A percentile compares a stretch with the other conserved stretches of the same genome.
These are phyloP conservation scores for Notodonta ziczac DNA, from an alignment of 2,888 invertebrate species.

Conservation along the genomic window DNA sequence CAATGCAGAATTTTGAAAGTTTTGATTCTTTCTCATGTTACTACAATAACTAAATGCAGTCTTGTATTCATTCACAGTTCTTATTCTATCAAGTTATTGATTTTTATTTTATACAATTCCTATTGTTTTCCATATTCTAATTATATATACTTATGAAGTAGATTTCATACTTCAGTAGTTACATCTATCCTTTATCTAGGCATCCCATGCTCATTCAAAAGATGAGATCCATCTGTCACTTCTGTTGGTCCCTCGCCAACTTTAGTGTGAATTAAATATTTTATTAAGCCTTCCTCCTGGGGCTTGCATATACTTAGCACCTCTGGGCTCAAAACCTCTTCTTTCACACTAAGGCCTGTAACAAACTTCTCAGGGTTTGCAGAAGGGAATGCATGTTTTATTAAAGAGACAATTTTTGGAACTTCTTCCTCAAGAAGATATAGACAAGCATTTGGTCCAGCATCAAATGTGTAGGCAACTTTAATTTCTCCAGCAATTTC, in stretches of 20 bases:
- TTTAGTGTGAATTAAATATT: slow-evolving; percentile 93
- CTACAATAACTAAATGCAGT: too few species aligned
- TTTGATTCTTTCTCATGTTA: too few species aligned
- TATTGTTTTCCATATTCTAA: too few species aligned
- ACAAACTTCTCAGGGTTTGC: slow-evolving; percentile 64
- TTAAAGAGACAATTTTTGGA: slow-evolving; percentile 86
- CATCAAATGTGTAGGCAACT: slow-evolving; percentile 99
- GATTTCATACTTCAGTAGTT: too few species aligned
- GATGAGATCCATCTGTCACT: slow-evolving; percentile 64
- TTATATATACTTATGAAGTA: too few species aligned
- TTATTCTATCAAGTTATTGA: too few species aligned
- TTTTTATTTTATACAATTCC: too few species aligned
- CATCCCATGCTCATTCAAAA: slow-evolving; percentile 58
- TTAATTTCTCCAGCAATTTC: slow-evolving; percentile 85
- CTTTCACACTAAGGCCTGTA: slow-evolving; percentile 53
- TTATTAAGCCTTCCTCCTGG: slow-evolving; percentile 85
- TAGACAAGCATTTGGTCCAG: slow-evolving; percentile 98
- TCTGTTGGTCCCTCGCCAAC: slow-evolving; percentile 91
- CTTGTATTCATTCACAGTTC: too few species aligned
- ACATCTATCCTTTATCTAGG: slow-evolving; percentile 33
- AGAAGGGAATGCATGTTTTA: slow-evolving; percentile 90
- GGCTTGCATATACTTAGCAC: slow-evolving; percentile 57
- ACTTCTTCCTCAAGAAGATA: slow-evolving; percentile 92
- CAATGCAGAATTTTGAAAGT: too few species aligned
- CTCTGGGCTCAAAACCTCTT: slow-evolving; percentile 37